Evolutionary conservation across 2,888 invertebrate genomes (phyloP), one percentile per base, ranked within the genome.

Genomic region (Heliothis peltigera): DNA sequence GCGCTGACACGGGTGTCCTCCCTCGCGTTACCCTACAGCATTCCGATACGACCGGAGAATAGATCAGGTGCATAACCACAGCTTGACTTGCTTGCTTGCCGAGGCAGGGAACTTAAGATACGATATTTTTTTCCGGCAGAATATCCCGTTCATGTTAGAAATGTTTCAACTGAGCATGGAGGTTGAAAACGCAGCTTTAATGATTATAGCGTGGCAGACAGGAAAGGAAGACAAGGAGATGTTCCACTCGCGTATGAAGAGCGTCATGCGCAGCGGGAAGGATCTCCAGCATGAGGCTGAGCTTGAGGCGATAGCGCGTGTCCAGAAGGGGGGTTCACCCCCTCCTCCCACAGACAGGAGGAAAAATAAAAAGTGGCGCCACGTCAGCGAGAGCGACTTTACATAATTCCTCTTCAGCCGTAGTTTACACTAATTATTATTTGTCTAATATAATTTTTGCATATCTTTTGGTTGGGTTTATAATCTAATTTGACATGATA

Each of bases 221-320:
- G n/a, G n/a, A 4, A 3, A n/a, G 4, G 39, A 39, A 39, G 15
- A 39, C n/a, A n/a, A 15, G 39, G 39, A 15, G 0, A 15, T 39
- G 39, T 39, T 39, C 39, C 39, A 39, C 39, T n/a, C 39, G 39
- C 39, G 39, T n/a, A 39, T 39, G 39, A 39, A 39, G 39, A n/a
- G 39, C 15, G 39, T 39, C 39, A n/a, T 39, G 39, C 39, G 39
- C 5, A n/a, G 39, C n/a, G 39, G 39, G 4, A 8, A n/a, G 5
- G 39, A n/a, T 15, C 15, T 4, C 15, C 15, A 39, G 15, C 32
- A 7, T 7, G 32, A 32, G 5, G 5, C 4, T 5, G 32, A 39
- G 39, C 39, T n/a, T 39, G n/a, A n/a, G 39, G 5, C n/a, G 15
- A n/a, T 39, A 15, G 39, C 15, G 5, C 39, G 39, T n/a, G 15